Percentiles rank a stretch among this genome's conserved stretches.
phyloP scores from a whole-genome alignment of 2,113 vertebrate species.

The Muntiacus reevesi region DNA sequence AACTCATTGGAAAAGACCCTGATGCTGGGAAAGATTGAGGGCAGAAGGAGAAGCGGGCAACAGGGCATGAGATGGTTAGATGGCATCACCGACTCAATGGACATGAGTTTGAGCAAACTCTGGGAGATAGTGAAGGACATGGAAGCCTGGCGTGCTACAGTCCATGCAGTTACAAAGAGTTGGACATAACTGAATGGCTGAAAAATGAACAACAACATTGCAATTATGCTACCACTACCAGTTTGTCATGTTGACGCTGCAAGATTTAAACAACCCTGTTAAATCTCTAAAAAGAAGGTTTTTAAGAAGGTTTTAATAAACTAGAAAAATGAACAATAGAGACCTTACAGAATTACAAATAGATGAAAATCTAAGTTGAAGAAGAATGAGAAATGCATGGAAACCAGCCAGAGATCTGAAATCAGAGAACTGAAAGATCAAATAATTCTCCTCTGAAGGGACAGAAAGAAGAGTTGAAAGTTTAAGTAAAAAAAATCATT shows the following conservation, averaged over 20 bases:
- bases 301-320: constrained; percentile 30
- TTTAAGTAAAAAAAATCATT: constrained; percentile 21
- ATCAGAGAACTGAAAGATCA: constrained; percentile 37
- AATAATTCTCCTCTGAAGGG: constrained; percentile 31
- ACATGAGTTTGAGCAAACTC: background rate
- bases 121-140: background rate
- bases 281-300: constrained; percentile 39
- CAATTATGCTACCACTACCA: background rate
- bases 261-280: constrained; percentile 29
- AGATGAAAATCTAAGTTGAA: constrained; percentile 35
- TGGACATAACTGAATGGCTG: background rate
- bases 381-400: background rate
- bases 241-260: background rate
- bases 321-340: constrained; percentile 47
- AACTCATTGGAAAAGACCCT: background rate
- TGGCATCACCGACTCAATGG: background rate
- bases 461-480: background rate
- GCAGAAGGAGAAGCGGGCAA: background rate
- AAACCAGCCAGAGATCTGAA: constrained; percentile 6
- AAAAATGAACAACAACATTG: background rate
- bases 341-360: constrained; percentile 40
- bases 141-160: background rate
- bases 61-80: background rate
- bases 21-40: background rate
- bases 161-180: background rate